Base-by-base conservation (phyloP, 2,797 vertebrate species). In the Salmo trutta region DNA sequence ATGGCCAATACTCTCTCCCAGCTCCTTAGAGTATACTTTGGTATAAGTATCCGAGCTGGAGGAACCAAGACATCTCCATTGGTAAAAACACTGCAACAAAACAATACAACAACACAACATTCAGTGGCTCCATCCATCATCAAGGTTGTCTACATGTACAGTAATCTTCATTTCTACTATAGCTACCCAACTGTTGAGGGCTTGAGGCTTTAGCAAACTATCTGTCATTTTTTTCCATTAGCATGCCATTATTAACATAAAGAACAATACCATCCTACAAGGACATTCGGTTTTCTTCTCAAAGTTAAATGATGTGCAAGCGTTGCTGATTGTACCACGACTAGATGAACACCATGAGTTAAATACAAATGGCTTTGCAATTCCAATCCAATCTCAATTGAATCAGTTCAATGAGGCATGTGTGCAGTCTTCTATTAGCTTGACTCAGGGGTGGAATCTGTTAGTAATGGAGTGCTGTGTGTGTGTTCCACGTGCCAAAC, bases 41-140 rank as follows among this genome's bases (percentile, higher is more conserved):
- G 83, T 75, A 90, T 82, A 2, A 92, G 75, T 47, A 92, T 81
- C 41, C 88, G 88, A 71, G 82, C 24, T 47, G 89, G 86, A 70
- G 86, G 86, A 27, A 84, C 80, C 52, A 89, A 86, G 14, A 88
- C 71, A 73, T 87, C 87, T 85, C 85, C 86, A 64, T 88, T 91
- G 78, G 88, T 88, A 81, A 93, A 93, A 80, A 93, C 86, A 83
- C 85, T 92, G 77, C 24, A 78, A 75, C 66, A 77, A 21, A 81
- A 52, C 53, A 68, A 29, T 65, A 29, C 65, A 71, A 80, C 70
- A 47, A 51, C 41, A 41, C 47, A 16, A 15, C 21, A 71, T 24
- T 52, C 21, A 53, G 47, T 65, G 62, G 6, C 16, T n/a, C 56
- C 15, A 16, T 67, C 15, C 24, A 52, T 7, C 14, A 53, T 29